Evolutionary conservation across 2,113 vertebrate genomes (phyloP), one percentile per base, ranked within the genome.

Genomic region (Oreocharis arfaki): DNA sequence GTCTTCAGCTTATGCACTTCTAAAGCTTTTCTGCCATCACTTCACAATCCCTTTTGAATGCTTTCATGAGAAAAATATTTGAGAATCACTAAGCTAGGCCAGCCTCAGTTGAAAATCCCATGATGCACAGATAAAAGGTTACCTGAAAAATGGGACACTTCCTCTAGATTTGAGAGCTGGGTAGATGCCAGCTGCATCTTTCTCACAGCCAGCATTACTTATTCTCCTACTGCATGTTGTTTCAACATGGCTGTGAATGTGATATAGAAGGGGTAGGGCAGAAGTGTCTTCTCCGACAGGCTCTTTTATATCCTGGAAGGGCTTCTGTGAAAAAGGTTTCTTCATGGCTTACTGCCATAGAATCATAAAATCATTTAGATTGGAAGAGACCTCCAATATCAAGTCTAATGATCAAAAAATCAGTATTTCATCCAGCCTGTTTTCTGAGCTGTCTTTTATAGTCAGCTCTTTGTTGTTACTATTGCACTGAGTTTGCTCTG

Each of bases 381-480:
- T 69, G 71, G 21, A 83, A 49, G 18, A 76, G 12, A 23, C 22
- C 21, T 69, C 30, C 35, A 49, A 3, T 39, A 42, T 55, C 55
- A 63, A 55, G 47, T 69, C 41, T 18, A 56, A 16, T n/a, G 14
- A 41, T 55, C 41, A 23, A 68, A 47, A 75, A 46, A 28, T 30
- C 41, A 47, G 2, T 27, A 27, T 90, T 90, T 93, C 47, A 59
- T 76, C 71, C 91, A 75, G 9, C 27, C 67, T 95, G 68, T 44
- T 95, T 68, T 96, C 87, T 33, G 91, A 94, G 61, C 35, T 95
- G 23, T 68, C 71, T 56, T 75, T 46, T 73, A 73, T 20, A 85
- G 73, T 68, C 83, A 90, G 41, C 67, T 94, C 93, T 91, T 96
- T 65, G 52, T 64, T 97, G 97, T 96, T 61, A 65, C 47, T 53